These are phyloP conservation scores for Odocoileus hemionus DNA, from an alignment of 2,113 vertebrate genomes.

Conservation along the genomic window DNA sequence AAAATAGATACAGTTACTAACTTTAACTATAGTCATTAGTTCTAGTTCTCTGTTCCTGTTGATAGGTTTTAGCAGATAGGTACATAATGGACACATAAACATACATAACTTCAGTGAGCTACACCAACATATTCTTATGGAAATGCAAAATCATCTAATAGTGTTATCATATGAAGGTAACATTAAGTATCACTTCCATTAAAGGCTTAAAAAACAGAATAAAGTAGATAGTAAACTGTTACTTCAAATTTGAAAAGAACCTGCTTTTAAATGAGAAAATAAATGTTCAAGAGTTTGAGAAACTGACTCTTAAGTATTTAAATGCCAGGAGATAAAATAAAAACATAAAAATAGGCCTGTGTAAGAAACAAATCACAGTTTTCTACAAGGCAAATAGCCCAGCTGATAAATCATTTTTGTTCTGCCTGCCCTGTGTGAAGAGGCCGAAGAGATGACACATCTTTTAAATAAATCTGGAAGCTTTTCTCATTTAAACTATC, in stretches of 20 bases:
- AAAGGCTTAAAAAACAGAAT: constrained; percentile 59
- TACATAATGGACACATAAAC: constrained; percentile 29
- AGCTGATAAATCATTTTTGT: constrained; percentile 52
- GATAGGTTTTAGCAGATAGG: background rate
- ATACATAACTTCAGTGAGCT: background rate
- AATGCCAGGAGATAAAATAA: constrained; percentile 42
- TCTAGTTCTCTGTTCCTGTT: constrained; percentile 47
- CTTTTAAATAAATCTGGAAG: constrained; percentile 59
- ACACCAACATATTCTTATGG: background rate
- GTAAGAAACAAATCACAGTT: constrained; percentile 48
- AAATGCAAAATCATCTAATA: constrained; percentile 56
- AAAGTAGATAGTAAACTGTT: constrained; percentile 54
- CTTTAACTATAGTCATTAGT: constrained; percentile 26
- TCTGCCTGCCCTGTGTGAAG: constrained; percentile 30
- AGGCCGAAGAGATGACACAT: constrained; percentile 21
- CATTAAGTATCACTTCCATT: constrained; percentile 59
- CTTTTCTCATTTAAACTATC: constrained; percentile 48
- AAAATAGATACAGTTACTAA: constrained; percentile 42
- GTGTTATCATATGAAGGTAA: constrained; percentile 41
- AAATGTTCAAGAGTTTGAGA: constrained; percentile 18
- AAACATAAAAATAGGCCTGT: background rate
- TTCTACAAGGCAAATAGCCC: constrained; percentile 1
- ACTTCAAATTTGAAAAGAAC: constrained; percentile 51
- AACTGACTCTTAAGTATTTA: constrained; percentile 30
- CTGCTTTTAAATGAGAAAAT: background rate